These are phyloP conservation scores for Oryzias javanicus DNA, from an alignment of 2,113 vertebrate genomes.

Conservation along the genomic window DNA sequence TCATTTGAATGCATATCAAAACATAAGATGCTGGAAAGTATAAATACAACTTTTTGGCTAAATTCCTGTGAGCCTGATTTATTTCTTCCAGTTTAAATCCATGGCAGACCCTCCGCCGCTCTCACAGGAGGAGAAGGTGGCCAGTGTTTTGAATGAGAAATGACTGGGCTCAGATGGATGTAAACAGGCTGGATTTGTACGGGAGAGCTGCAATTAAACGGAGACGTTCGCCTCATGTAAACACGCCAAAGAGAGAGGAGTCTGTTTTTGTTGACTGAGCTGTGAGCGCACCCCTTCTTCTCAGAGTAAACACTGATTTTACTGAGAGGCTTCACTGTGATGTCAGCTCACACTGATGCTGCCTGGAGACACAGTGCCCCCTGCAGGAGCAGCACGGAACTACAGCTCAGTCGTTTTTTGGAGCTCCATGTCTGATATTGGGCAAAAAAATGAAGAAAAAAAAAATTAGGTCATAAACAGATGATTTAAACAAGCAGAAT, in stretches of 20 bases:
- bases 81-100: background rate
- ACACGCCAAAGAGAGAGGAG: background rate
- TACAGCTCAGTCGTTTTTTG: background rate
- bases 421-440: too few relatives aligned
- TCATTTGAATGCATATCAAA: too few relatives aligned
- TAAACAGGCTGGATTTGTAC: background rate
- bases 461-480: too few relatives aligned
- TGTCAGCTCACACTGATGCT: background rate
- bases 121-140: background rate
- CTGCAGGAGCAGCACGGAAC: slow-evolving; percentile 18
- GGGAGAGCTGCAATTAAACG: background rate
- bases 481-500: too few relatives aligned
- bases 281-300: background rate
- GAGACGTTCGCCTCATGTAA: background rate
- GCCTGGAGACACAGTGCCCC: slow-evolving; percentile 39
- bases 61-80: background rate
- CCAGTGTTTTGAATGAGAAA: background rate
- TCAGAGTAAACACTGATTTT: background rate
- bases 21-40: too few relatives aligned
- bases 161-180: background rate
- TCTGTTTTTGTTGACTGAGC: background rate
- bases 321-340: background rate
- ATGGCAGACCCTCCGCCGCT: too few relatives aligned
- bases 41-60: background rate
- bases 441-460: too few relatives aligned